A percentile compares a stretch with the other conserved stretches of the same genome.
Evolutionary conservation across 2,888 invertebrate species (phyloP).

Genomic region (Ethmia dodecea): DNA sequence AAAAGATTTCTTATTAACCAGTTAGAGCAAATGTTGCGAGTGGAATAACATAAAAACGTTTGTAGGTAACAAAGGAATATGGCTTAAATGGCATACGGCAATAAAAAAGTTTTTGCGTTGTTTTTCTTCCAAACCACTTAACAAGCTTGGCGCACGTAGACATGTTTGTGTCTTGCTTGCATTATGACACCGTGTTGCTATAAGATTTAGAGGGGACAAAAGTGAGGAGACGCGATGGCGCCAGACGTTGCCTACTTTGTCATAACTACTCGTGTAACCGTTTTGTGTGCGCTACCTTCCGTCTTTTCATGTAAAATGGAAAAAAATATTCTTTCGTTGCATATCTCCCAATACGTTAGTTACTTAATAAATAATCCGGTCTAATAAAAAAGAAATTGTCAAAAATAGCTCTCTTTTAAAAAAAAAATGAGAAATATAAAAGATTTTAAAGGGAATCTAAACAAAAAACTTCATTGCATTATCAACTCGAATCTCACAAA

Average conservation of each 20-base stretch:
- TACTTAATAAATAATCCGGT: too few relatives aligned
- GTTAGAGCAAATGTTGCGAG: not conserved
- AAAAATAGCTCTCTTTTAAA: too few relatives aligned
- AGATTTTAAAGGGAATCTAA: too few relatives aligned
- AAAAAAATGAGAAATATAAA: too few relatives aligned
- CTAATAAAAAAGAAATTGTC: too few relatives aligned
- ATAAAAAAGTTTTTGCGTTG: conserved; percentile 76
- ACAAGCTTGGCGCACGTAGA: conserved; percentile 75
- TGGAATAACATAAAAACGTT: not conserved
- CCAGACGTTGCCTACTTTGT: conserved; percentile 50
- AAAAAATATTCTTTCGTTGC: too few relatives aligned
- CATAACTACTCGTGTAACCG: conserved; percentile 37
- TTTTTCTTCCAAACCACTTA: conserved; percentile 78
- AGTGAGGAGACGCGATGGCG: conserved; percentile 70
- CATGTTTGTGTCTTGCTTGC: conserved; percentile 76
- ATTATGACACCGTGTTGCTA: conserved; percentile 75
- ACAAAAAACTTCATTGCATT: too few relatives aligned
- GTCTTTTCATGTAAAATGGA: conserved; percentile 3
- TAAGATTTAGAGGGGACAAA: conserved; percentile 72
- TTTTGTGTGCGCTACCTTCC: conserved; percentile 9
- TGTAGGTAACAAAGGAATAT: conserved; percentile 37
- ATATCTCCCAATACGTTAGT: too few relatives aligned
- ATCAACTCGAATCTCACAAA: too few relatives aligned
- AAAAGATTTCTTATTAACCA: too few relatives aligned
- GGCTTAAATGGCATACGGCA: conserved; percentile 68